phyloP scores from a whole-genome alignment of 2,797 vertebrate genomes.

The Cyclura pinguis region DNA sequence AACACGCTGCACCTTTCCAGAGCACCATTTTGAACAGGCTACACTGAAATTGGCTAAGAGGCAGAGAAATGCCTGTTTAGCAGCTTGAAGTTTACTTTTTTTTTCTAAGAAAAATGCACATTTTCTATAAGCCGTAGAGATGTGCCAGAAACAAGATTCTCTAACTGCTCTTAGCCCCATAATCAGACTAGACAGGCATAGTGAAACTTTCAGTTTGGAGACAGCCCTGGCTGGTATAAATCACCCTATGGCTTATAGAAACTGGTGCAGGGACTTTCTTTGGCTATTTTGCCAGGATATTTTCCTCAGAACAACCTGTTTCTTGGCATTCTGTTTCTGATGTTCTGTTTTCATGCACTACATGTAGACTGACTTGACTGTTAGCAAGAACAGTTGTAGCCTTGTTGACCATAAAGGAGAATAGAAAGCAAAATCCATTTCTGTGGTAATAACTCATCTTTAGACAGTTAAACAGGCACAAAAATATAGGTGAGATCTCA shows the following conservation, averaged over 20 bases:
- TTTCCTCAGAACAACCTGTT: slow-evolving; percentile 5
- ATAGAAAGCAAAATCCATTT: background rate
- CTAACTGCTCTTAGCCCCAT: background rate
- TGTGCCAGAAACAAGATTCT: background rate
- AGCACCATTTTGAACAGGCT: background rate
- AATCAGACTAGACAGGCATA: background rate
- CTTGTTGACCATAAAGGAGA: too few species aligned
- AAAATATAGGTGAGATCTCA: too few species aligned
- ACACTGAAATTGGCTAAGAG: background rate
- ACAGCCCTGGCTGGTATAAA: slow-evolving; percentile 18
- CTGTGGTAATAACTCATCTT: too few species aligned
- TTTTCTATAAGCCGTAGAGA: background rate
- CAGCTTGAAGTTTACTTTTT: background rate
- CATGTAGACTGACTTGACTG: background rate
- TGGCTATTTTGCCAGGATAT: background rate
- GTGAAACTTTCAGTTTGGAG: background rate
- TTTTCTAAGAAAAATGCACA: background rate
- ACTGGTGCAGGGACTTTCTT: background rate
- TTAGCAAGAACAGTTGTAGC: background rate
- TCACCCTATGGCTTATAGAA: background rate
- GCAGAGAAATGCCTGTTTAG: background rate
- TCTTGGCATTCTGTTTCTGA: background rate
- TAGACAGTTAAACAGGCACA: too few species aligned
- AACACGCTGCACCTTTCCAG: background rate
- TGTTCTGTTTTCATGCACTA: background rate